Evolutionary conservation across 1,140 invertebrate species (phyloP), one percentile per base, ranked within the genome.

Genomic region (Drosophila sp.): DNA sequence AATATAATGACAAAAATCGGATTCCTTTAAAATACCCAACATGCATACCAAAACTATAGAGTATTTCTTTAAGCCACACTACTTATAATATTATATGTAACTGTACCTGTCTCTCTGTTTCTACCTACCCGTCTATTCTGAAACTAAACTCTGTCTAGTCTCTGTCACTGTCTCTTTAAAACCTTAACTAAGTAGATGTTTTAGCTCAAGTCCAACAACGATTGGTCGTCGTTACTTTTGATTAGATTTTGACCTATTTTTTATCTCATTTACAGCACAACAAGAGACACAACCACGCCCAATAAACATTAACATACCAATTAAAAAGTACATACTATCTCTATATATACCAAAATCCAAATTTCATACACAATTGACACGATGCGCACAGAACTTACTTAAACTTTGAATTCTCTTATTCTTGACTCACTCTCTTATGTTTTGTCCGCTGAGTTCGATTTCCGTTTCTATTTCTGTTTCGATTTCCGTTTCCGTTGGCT

Each of bases 11-110:
- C 83, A 89, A 89, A 89, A 89, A 89, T 89, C 83, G 83, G 70
- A 80, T 89, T 89, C 83, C 83, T 89, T 62, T 82, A 14, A 69
- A 87, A 70, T 57, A 34, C 75, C 82, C 74, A 81, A 80, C 69
- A 78, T 74, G 73, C 71, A 74, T 77, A 84, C 75, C 67, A 76
- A 75, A 75, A 63, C 59, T 70, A 80, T 41, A 80, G 45, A 67
- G 62, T 74, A 75, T 63, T 72, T 38, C 8, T 43, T 27, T 41
- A 8, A 57, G 46, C 46, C 46, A 48, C 46, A 48, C 46, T 29
- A 48, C 25, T 29, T 34, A 58, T 29, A 21, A 45, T 27, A 27
- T 13, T 34, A 45, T 27, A 27, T 13, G 36, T 58, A 41, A 6
- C 9, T 48, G 32, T 56, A 43, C 8, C 32, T 57, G 6, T 36